These are phyloP conservation scores for Podarcis lilfordi DNA, from an alignment of 2,797 vertebrate species.

Conservation along the genomic window DNA sequence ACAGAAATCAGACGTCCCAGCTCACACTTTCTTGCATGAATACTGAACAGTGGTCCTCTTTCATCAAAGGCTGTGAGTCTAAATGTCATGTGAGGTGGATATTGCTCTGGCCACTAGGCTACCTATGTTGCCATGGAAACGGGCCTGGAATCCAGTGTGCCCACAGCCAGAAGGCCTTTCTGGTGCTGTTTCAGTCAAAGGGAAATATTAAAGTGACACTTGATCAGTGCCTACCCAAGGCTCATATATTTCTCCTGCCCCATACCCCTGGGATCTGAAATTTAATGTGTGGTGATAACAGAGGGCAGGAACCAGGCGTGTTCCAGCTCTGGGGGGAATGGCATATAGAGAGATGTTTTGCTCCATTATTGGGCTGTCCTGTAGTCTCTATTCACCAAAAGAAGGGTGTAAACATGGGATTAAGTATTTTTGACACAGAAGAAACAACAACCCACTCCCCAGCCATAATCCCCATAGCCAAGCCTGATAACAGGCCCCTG, in stretches of 20 bases:
- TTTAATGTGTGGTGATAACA: background rate
- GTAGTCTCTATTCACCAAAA: conserved; percentile 20
- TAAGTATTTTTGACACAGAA: conserved; percentile 27
- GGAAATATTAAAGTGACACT: background rate
- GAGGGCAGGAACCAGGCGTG: too few relatives aligned
- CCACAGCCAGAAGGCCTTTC: background rate
- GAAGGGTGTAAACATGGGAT: conserved; percentile 41
- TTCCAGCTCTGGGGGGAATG: background rate
- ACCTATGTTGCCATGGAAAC: too few relatives aligned
- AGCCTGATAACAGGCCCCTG: conserved; percentile 36
- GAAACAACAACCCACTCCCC: conserved; percentile 12
- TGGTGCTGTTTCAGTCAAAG: background rate
- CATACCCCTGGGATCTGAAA: background rate
- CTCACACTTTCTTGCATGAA: background rate
- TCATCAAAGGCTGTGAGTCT: background rate
- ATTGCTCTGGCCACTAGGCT: background rate
- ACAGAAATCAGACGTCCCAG: background rate
- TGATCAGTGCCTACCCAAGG: background rate
- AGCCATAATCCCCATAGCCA: conserved; percentile 28
- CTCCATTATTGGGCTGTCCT: background rate
- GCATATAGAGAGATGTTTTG: background rate
- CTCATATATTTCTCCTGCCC: background rate
- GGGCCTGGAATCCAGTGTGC: background rate
- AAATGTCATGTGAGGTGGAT: background rate
- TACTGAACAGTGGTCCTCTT: background rate